phyloP scores from a whole-genome alignment of 2,113 vertebrate genomes.

The Zosterops hypoxanthus region DNA sequence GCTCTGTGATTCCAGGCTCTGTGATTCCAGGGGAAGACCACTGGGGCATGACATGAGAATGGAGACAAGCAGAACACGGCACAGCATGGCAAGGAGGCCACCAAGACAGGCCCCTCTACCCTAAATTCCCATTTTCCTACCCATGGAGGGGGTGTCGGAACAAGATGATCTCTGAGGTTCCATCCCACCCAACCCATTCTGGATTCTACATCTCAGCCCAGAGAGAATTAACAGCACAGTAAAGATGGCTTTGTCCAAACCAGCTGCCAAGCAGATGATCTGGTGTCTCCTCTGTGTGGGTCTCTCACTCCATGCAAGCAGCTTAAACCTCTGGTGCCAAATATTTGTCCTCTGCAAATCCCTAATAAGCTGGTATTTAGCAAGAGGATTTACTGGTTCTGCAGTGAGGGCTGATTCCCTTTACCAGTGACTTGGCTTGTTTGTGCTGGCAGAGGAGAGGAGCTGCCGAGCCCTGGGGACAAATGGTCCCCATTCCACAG shows the following conservation, averaged over 20 bases:
- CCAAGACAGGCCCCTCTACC: neutral
- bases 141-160: accelerated
- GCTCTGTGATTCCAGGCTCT: neutral
- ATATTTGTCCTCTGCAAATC: constrained; percentile 57
- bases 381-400: constrained; percentile 52
- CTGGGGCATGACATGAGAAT: neutral
- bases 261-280: neutral
- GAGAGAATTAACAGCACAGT: neutral
- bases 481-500: neutral
- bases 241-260: neutral
- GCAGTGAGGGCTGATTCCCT: constrained; percentile 3
- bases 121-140: neutral
- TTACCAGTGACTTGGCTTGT: neutral
- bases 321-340: constrained; percentile 43
- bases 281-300: neutral
- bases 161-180: neutral
- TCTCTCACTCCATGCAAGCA: neutral
- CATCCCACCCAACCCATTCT: neutral
- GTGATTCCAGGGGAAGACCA: neutral
- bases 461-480: neutral
- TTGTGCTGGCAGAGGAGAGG: neutral
- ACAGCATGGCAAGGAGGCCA: neutral
- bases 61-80: neutral
- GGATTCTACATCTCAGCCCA: neutral
- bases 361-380: constrained; percentile 47